phyloP scores from a whole-genome alignment of 2,113 vertebrate genomes.

The Hymenochirus boettgeri region DNA sequence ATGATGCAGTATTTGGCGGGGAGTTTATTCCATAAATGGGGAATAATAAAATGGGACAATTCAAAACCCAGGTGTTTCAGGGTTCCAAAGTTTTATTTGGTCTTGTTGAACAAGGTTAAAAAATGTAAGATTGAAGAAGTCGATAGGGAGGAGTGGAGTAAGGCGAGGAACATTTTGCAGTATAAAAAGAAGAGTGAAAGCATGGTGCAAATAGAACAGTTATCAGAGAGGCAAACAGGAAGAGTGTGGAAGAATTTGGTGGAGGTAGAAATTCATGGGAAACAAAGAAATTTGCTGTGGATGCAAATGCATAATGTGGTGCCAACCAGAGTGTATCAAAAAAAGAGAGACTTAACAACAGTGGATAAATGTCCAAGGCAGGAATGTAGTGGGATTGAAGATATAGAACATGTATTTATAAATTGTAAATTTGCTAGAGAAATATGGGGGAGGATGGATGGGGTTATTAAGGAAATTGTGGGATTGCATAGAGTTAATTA shows the following conservation, averaged over 20 bases:
- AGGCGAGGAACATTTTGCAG: neutral
- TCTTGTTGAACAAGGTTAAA: neutral
- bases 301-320: neutral
- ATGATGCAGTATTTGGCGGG: neutral
- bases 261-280: neutral
- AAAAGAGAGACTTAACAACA: neutral
- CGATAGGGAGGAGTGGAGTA: neutral
- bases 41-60: neutral
- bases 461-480: neutral
- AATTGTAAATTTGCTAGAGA: neutral
- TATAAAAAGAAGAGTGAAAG: neutral
- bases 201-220: neutral
- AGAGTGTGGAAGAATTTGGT: neutral
- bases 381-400: neutral
- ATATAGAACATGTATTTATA: neutral
- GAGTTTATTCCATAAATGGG: neutral
- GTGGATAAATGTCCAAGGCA: neutral
- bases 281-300: neutral
- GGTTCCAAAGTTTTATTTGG: neutral
- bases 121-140: neutral
- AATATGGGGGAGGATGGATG: neutral
- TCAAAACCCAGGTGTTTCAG: neutral
- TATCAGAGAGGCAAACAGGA: neutral
- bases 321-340: neutral
- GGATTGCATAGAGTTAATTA: neutral